Base-by-base conservation (phyloP, 2,888 invertebrate species). In the Auanema freiburgensis region DNA sequence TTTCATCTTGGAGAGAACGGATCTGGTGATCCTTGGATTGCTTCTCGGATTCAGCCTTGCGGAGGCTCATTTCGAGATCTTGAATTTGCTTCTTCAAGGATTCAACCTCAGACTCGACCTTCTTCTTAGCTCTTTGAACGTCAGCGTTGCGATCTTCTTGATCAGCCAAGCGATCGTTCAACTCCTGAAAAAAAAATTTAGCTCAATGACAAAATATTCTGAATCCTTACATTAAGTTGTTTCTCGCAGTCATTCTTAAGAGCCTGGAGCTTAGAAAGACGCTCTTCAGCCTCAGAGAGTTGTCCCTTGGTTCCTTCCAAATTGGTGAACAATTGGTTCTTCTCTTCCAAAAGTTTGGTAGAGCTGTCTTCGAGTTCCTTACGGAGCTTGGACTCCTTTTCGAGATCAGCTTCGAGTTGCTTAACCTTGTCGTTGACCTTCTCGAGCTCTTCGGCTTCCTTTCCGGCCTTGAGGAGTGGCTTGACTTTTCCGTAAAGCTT, bases 361-460 rank as follows among this genome's bases (percentile, higher is more conserved):
- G 89, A 87, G 95, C 53, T 51, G 97, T 65, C 68, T 95, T 84
- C 94, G 93, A 70, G 67, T 69, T 68, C 68, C 56, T 71, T 70
- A 52, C 62, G 72, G 92, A 91, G 59, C 50, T 71, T 70, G 60
- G 65, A 72, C 66, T 58, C 58, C 43, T 97, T 97, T 80, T 95
- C 93, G 87, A 98, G 91, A 85, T 92, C 97, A 85, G 98, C 98
- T 87, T 98, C 96, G 85, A 98, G 89, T 87, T 96, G 96, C 86
- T 96, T 95, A 86, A 98, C 94, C 86, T 97, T 74, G 70, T 84
- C 91, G 87, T 93, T 93, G 85, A 98, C 90, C 88, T 97, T 97
- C 90, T 98, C 98, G 89, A 98, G 93, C 88, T 97, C 96, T 86
- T 98, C 98, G 88, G 98, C 97, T 80, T 98, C 90, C 88, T 95